Base-by-base conservation (phyloP, 2,797 vertebrate genomes). In the Arremon aurantiirostris region DNA sequence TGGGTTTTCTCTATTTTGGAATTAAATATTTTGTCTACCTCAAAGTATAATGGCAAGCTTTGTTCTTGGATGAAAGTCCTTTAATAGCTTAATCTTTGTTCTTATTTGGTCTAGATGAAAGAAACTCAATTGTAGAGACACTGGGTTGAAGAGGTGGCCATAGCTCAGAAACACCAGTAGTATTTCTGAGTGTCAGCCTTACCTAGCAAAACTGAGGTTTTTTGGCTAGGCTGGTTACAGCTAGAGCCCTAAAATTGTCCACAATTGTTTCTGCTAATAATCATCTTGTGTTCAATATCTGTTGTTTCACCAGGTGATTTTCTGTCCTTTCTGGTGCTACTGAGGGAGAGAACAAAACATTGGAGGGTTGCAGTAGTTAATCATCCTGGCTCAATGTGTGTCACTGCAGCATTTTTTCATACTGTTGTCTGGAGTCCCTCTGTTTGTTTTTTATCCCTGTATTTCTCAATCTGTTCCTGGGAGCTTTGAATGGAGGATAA, bases 401-500 rank as follows among this genome's bases (percentile, higher is more conserved):
- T 92, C 79, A 68, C 66, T 89, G 81, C 57, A 89, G 70, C 41
- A 12, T 79, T 89, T 92, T 75, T 78, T 69, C 35, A 4, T 92
- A 8, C 92, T 72, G 59, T 69, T 94, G 76, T 87, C 64, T 93
- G 22, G 14, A 75, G 69, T 89, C 34, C 32, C 52, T 75, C 44
- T 94, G 79, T 69, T 73, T 94, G 79, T 69, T 70, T 94, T 89
- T 85, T 60, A 50, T 87, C 64, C 87, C 64, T 77, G 39, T 80
- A 82, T 93, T 96, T 96, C 70, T 90, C 76, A 85, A 8, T 87
- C 86, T 93, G 37, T 82, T 96, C 69, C 44, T 82, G 68, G 64
- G 79, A 50, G 28, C 72, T 93, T 66, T 93, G 82, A 91, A 73
- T 86, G 55, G 75, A 80, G 69, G 32, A 59, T 91, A 86, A 95